Evolutionary conservation across 2,888 invertebrate genomes (phyloP).

Genomic region (Drosophila histrio): DNA sequence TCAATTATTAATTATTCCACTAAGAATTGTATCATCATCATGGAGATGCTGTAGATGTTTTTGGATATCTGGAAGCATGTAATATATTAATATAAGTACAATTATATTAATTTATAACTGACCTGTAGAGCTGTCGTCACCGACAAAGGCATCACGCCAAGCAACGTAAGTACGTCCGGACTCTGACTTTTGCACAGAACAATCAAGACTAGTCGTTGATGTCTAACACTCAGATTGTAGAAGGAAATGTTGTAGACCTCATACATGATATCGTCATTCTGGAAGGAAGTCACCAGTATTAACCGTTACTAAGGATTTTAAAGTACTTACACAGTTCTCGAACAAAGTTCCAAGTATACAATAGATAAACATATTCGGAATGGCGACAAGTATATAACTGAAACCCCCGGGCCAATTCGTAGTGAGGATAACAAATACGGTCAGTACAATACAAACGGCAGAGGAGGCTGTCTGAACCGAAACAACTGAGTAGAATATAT

Average conservation of each 20-base stretch:
- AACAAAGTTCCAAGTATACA: constrained; percentile 67
- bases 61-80: constrained; percentile 19
- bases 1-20: constrained; percentile 34
- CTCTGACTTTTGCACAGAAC: constrained; percentile 55
- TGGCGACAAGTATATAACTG: constrained; percentile 42
- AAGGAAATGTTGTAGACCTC: constrained; percentile 64
- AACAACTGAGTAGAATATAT: constrained; percentile 45
- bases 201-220: constrained; percentile 46
- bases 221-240: constrained; percentile 26
- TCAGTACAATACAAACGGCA: constrained; percentile 56
- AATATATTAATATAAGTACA: neutral
- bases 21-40: constrained; percentile 64
- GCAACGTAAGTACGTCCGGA: constrained; percentile 28
- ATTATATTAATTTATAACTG: too few relatives aligned
- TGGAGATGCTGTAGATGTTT: constrained; percentile 60
- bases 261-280: neutral
- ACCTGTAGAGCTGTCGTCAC: constrained; percentile 61
- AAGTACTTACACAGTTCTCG: constrained; percentile 48
- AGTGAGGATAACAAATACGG: constrained; percentile 54
- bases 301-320: neutral
- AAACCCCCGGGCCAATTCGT: constrained; percentile 63
- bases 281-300: constrained; percentile 51
- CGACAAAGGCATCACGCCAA: constrained; percentile 54
- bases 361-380: constrained; percentile 62
- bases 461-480: constrained; percentile 49